A percentile compares a stretch with the other conserved stretches of the same genome.
These are phyloP conservation scores for Trachops cirrhosus DNA, from an alignment of 2,797 vertebrate species.

Conservation along the genomic window DNA sequence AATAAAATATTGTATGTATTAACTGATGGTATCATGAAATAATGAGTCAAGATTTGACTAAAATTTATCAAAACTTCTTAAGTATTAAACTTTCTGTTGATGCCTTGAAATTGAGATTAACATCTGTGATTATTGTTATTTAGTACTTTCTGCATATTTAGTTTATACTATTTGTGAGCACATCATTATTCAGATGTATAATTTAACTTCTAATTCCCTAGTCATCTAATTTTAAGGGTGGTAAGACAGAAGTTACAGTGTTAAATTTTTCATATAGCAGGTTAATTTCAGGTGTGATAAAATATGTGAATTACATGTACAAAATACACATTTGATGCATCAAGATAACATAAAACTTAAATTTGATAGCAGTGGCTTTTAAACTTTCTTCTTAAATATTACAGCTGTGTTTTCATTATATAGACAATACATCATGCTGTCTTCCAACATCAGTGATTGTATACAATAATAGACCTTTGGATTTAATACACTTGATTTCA, in stretches of 20 bases:
- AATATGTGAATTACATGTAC: background rate
- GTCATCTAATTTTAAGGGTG: background rate
- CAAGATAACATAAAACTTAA: background rate
- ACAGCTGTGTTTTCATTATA: background rate
- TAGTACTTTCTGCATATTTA: background rate
- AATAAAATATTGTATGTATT: background rate
- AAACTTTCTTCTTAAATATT: constrained; percentile 2
- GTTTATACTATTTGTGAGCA: background rate
- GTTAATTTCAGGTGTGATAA: background rate
- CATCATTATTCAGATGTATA: constrained; percentile 14
- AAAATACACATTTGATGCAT: background rate
- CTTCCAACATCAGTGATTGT: background rate
- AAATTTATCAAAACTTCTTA: constrained; percentile 39
- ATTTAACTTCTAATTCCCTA: constrained; percentile 54
- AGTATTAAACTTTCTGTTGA: background rate
- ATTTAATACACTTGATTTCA: background rate
- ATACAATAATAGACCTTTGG: background rate
- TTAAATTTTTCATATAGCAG: background rate
- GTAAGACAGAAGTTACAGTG: background rate
- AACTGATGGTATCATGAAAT: constrained; percentile 31
- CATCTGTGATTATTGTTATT: background rate
- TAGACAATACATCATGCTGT: background rate
- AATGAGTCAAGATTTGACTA: constrained; percentile 11
- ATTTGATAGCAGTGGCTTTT: background rate
- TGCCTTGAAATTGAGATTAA: constrained; percentile 36